Conservation (phyloP, 2,888 invertebrate genomes). For the Latrodectus hesperus region DNA sequence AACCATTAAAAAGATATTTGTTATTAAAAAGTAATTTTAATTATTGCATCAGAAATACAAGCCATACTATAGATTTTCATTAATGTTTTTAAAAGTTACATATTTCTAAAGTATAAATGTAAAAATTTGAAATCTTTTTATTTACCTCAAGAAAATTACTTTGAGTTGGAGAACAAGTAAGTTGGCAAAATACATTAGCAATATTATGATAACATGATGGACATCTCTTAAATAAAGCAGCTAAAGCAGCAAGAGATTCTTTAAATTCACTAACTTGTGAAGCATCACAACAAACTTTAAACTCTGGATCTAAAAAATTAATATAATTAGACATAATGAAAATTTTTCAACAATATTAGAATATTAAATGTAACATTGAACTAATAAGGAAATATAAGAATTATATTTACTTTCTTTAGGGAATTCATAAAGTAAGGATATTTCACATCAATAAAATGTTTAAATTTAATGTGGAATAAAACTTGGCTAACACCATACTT, state of each 20-base stretch:
- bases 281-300: conserved; percentile 68
- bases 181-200: conserved; percentile 85
- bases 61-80: too few species aligned
- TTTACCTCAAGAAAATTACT: conserved; percentile 82
- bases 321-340: conserved; percentile 2
- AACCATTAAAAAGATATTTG: too few species aligned
- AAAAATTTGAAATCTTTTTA: conserved; percentile 71
- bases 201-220: conserved; percentile 92
- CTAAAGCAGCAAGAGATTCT: conserved; percentile 74
- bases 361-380: not conserved
- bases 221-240: conserved; percentile 85
- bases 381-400: not conserved
- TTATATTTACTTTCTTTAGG: not conserved
- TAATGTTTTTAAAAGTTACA: too few species aligned
- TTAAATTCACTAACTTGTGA: conserved; percentile 48
- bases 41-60: too few species aligned
- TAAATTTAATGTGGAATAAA: too few species aligned
- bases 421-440: not conserved
- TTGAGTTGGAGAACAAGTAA: conserved; percentile 88
- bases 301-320: conserved; percentile 35
- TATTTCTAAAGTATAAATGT: too few species aligned
- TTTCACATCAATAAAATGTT: too few species aligned
- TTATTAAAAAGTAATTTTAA: too few species aligned
- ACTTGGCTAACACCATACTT: too few species aligned
- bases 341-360: not conserved